Evolutionary conservation across 2,888 invertebrate genomes (phyloP), one percentile per base, ranked within the genome.

Genomic region (Melanostoma scalare): DNA sequence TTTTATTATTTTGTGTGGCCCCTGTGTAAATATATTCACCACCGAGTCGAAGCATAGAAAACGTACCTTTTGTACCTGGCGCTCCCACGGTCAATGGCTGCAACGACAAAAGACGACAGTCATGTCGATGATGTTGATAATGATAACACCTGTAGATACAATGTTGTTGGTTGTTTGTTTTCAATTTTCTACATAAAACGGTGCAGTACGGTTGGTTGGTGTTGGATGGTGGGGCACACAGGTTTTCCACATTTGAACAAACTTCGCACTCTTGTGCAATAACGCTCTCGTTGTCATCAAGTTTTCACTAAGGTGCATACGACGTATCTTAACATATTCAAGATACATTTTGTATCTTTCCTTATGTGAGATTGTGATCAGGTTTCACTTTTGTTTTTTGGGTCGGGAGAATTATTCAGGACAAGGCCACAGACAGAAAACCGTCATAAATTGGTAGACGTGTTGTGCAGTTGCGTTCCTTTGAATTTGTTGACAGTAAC

Each of bases 311-410:
- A 35, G 20, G 20, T 20, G 20, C 20, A 20, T 4, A 6, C 8
- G 8, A n/a, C 6, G 40, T 52, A 35, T 40, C 35, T 35, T 53
- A 9, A 9, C 9, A 71, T 9, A 6, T 9, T 42, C 9, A 36
- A 42, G 65, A 10, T 36, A 10, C 36, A 40, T 9, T 38, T 30
- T 44, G 63, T 48, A 20, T 73, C 33, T 74, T 56, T 55, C 58
- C 52, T 20, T 61, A 38, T 65, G 36, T 40, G 58, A 69, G 82
- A 82, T 78, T 78, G 68, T 78, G 77, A 82, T 82, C 77, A 78
- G 52, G 73, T 73, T 82, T 82, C 77, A 82, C 82, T 82, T 78
- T 82, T 82, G 65, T 77, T 82, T 20, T 82, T 82, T 63, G 77
- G 77, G 61, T 82, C 73, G 68, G 73, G 40, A 46, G 77, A 73